A percentile compares a stretch with the other conserved stretches of the same genome.
These are phyloP conservation scores for Disparrhopalites patrizii DNA, from an alignment of 2,888 invertebrate genomes.

Conservation along the genomic window DNA sequence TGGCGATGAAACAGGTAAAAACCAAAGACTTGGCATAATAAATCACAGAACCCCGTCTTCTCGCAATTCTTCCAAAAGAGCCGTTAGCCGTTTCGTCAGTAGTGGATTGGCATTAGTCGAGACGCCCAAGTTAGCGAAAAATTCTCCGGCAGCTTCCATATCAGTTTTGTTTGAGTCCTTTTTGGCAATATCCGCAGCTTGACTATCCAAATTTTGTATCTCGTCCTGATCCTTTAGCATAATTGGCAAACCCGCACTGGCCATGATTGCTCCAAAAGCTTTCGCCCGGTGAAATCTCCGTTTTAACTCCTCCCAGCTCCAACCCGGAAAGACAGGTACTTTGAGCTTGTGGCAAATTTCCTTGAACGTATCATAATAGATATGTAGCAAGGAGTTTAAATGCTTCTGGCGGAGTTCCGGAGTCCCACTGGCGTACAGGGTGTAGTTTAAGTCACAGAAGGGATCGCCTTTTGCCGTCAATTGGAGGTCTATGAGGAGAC, in stretches of 20 bases:
- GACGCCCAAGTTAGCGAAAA: not conserved
- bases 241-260: not conserved
- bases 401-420: conserved; percentile 18
- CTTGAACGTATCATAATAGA: conserved; percentile 27
- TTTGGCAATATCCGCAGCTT: not conserved
- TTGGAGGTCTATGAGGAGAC: conserved; percentile 36
- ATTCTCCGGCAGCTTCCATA: not conserved
- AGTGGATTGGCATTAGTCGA: not conserved
- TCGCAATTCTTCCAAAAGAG: not conserved
- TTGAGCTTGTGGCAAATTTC: conserved; percentile 28
- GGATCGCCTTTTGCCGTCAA: conserved; percentile 24
- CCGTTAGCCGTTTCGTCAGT: not conserved
- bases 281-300: not conserved
- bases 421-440: conserved; percentile 33
- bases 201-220: not conserved
- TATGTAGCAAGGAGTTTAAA: conserved; percentile 20
- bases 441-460: conserved; percentile 29
- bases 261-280: not conserved
- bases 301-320: not conserved
- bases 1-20: too few relatives aligned
- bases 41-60: not conserved
- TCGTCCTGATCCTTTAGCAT: not conserved
- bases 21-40: not conserved
- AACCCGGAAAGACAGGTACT: not conserved
- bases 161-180: not conserved